phyloP scores from a whole-genome alignment of 1,140 invertebrate species.

The Cyphomyrmex costatus region DNA sequence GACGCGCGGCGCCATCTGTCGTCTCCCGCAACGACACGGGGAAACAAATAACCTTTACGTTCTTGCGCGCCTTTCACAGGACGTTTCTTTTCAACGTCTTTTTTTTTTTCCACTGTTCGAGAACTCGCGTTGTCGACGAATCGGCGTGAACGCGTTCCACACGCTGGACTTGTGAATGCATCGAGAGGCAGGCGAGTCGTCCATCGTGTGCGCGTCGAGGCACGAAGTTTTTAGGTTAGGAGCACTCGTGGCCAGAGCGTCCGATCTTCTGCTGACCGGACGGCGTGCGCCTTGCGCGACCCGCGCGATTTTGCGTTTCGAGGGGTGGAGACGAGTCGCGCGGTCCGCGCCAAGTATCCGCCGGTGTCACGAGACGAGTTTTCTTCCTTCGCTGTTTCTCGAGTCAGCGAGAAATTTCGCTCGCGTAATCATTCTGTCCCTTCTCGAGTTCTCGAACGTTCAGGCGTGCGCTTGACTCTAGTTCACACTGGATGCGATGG shows the following conservation, averaged over 20 bases:
- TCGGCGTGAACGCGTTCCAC: background rate
- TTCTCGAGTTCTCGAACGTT: background rate
- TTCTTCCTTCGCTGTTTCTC: background rate
- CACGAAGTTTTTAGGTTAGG: slow-evolving; percentile 65
- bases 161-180: background rate
- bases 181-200: background rate
- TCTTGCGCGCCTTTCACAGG: background rate
- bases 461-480: slow-evolving; percentile 59
- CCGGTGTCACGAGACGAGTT: background rate
- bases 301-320: background rate
- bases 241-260: background rate
- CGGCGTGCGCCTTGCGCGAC: slow-evolving; percentile 51
- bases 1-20: background rate
- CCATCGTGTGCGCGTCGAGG: background rate
- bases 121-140: background rate
- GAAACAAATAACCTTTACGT: slow-evolving; percentile 68
- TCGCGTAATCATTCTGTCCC: background rate
- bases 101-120: no score
- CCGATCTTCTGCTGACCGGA: slow-evolving; percentile 70
- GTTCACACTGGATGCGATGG: no score
- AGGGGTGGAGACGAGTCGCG: no score
- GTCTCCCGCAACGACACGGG: background rate
- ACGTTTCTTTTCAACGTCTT: no score
- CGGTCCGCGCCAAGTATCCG: background rate
- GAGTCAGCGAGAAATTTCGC: no score